Base-by-base conservation (phyloP, 2,888 invertebrate genomes). In the Spialia ferax region DNA sequence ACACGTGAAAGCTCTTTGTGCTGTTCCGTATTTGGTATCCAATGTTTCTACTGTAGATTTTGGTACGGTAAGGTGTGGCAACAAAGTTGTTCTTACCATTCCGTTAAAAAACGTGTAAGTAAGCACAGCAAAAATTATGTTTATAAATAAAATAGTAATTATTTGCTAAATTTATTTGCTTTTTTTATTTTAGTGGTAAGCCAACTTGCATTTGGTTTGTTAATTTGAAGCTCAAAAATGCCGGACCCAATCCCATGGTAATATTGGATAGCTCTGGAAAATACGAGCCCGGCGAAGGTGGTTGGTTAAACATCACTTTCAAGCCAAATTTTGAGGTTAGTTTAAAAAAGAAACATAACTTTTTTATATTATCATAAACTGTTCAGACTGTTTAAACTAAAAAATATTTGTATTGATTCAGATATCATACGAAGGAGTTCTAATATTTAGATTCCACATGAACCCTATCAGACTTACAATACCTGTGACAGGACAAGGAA, bases 91-190 rank as follows among this genome's bases (percentile, higher is more conserved):
- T 71, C 91, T 85, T 77, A 88, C 93, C 7, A 85, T 96, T 72
- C 84, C 94, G 8, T 75, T 96, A 0, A 91, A 89, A 79, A 96
- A 96, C 75, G 86, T 93, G 96, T 95, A 88, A 88, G 93, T 87
- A 32, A 2, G 15, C 8, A 23, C n/a, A 5, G 3, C 10, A 0
- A 26, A 35, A 48, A 42, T 48, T 7, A 18, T 42, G 4, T n/a
- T 2, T 42, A 13, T 10, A 32, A 32, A 6, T 32, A 32, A 32
- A 32, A n/a, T n/a, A n/a, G n/a, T 32, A 0, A 32, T 32, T 8
- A 32, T 32, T 6, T 26, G 2, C 3, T 26, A 26, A 26, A 4
- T 32, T 18, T 45, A 1, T 1, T 1, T 20, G 11, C 11, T n/a
- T 54, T 50, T 65, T 52, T 42, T 69, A 22, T 74, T 67, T 79